Conservation (phyloP, 2,113 vertebrate species). For the Notiomystis cincta region DNA sequence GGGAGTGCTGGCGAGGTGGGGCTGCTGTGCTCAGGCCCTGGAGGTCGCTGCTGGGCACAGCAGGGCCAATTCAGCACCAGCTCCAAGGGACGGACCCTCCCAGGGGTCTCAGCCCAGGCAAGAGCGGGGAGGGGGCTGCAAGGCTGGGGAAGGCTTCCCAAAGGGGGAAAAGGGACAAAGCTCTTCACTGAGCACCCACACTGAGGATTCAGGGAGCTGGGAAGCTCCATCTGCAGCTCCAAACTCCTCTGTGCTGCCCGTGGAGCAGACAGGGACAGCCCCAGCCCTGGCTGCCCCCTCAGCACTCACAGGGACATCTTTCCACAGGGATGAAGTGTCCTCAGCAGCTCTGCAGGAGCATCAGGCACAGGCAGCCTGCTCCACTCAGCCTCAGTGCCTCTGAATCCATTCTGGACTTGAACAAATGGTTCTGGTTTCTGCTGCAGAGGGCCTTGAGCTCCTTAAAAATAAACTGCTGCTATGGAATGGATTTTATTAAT, state of each 20-base stretch:
- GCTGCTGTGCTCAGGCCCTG: neutral
- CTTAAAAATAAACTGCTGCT: neutral
- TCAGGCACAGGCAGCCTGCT: neutral
- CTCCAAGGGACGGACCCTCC: neutral
- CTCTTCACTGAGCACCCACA: neutral
- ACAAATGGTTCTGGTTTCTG: neutral
- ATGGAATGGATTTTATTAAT: neutral
- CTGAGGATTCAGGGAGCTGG: too few relatives aligned
- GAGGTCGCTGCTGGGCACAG: neutral
- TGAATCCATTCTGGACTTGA: neutral
- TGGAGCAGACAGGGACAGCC: neutral
- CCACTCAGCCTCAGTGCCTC: neutral
- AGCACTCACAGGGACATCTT: neutral
- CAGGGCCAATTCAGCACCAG: accelerated
- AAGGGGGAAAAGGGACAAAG: neutral
- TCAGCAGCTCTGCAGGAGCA: neutral
- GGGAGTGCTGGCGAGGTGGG: too few relatives aligned
- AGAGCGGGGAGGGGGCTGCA: neutral
- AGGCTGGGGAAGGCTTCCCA: neutral
- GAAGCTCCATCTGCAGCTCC: neutral
- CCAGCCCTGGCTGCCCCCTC: neutral
- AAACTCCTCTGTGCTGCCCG: neutral
- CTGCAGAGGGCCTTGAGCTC: neutral
- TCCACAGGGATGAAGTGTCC: accelerated
- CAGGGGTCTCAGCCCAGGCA: neutral